Conservation (phyloP, 2,888 invertebrate genomes). For the Gonocerus acuteangulatus region DNA sequence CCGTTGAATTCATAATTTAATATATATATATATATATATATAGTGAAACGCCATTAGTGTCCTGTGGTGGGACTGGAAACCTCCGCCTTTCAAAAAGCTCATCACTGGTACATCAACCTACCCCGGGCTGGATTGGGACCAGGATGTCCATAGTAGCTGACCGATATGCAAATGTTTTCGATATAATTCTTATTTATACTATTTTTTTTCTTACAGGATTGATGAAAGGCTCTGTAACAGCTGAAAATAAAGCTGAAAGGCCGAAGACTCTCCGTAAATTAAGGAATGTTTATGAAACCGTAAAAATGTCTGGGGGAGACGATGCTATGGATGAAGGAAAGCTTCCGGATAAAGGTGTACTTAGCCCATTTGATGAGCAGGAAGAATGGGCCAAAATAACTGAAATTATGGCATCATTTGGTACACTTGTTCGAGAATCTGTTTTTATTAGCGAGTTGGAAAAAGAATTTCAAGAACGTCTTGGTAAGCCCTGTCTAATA, state of each 20-base stretch:
- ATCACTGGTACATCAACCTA: no score
- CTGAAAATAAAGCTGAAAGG: slow-evolving; percentile 53
- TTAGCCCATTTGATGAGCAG: slow-evolving; percentile 86
- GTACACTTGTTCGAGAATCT: slow-evolving; percentile 69
- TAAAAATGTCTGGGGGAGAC: slow-evolving; percentile 24
- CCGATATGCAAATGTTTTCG: no score
- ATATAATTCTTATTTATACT: no score
- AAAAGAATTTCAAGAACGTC: slow-evolving; percentile 66
- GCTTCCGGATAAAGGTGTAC: slow-evolving; percentile 41
- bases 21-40: no score
- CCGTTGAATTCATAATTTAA: no score
- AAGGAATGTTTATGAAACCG: slow-evolving; percentile 58
- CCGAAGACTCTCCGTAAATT: slow-evolving; percentile 68
- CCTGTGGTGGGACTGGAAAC: no score
- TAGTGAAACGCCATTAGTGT: no score
- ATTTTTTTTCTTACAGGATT: slow-evolving; percentile 54
- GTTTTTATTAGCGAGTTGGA: slow-evolving; percentile 71
- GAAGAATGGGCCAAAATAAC: slow-evolving; percentile 96
- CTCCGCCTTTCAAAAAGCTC: no score
- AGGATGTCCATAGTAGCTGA: no score
- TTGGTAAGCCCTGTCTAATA: slow-evolving; percentile 49
- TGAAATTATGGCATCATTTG: slow-evolving; percentile 91
- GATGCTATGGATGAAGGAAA: slow-evolving; percentile 26
- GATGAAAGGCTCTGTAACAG: slow-evolving; percentile 72
- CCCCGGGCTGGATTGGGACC: no score